These are phyloP conservation scores for Sminthopsis crassicaudata DNA, from an alignment of 2,113 vertebrate genomes.

Conservation along the genomic window DNA sequence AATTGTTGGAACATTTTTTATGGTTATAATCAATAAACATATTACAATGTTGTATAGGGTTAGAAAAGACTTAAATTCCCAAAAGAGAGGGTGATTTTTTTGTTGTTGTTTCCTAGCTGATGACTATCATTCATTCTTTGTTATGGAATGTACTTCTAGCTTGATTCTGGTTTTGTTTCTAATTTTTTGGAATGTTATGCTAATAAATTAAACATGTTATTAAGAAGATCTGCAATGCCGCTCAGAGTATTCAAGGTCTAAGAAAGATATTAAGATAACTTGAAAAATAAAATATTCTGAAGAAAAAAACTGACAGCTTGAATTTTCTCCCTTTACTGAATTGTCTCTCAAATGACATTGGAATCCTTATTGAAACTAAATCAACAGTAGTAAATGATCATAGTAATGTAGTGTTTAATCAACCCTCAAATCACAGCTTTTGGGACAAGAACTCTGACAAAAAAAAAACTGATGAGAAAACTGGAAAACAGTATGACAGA, in stretches of 20 bases:
- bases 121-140: conserved; percentile 58
- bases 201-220: conserved; percentile 44
- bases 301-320: conserved; percentile 30
- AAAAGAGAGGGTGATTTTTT: conserved; percentile 60
- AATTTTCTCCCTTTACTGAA: neutral
- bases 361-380: conserved; percentile 32
- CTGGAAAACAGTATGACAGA: too few relatives aligned
- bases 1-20: neutral
- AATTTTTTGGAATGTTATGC: conserved; percentile 52
- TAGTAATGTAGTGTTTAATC: conserved; percentile 17
- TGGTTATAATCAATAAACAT: conserved; percentile 24
- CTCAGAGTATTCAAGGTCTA: conserved; percentile 30
- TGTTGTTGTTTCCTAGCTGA: conserved; percentile 63
- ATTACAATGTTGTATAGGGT: neutral
- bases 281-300: conserved; percentile 46
- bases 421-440: too few relatives aligned
- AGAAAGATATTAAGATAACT: conserved; percentile 28
- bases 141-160: conserved; percentile 59
- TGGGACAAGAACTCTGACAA: too few relatives aligned
- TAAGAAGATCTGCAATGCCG: conserved; percentile 47
- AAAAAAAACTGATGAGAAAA: too few relatives aligned
- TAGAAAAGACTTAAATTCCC: conserved; percentile 38
- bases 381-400: neutral
- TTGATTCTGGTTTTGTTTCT: conserved; percentile 68
- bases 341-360: conserved; percentile 28